A percentile compares a stretch with the other conserved stretches of the same genome.
These are phyloP conservation scores for Mythimna loreyi DNA, from an alignment of 2,888 invertebrate genomes.

Conservation along the genomic window DNA sequence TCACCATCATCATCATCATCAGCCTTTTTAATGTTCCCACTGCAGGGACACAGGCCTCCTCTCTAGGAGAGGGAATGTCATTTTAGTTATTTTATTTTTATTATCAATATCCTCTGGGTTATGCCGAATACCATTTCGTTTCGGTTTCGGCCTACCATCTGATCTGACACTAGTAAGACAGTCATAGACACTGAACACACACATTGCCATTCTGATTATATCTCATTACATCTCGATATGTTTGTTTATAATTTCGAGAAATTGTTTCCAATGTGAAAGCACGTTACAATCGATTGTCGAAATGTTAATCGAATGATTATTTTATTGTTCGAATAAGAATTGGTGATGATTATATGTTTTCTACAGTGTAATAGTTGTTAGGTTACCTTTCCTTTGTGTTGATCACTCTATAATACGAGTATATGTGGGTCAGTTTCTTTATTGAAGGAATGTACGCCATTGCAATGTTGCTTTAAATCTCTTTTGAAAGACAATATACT, in stretches of 20 bases:
- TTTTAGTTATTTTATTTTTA: too few species aligned
- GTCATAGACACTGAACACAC: constrained; percentile 60
- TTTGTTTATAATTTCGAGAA: constrained; percentile 73
- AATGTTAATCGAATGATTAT: constrained; percentile 62
- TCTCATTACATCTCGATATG: constrained; percentile 77
- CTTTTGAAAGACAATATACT: not conserved
- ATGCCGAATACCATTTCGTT: not conserved
- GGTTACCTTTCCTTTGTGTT: constrained; percentile 10
- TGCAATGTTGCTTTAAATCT: not conserved
- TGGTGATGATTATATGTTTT: constrained; percentile 53
- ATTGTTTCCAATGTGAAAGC: constrained; percentile 67
- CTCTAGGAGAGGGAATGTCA: too few species aligned
- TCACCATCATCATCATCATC: too few species aligned
- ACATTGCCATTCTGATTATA: constrained; percentile 80
- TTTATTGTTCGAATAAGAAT: constrained; percentile 53
- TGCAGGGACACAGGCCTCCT: too few species aligned
- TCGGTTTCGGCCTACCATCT: constrained; percentile 25
- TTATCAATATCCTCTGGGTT: not conserved
- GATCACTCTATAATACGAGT: constrained; percentile 27
- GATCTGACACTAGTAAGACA: not conserved
- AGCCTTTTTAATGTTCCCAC: too few species aligned
- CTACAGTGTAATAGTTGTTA: constrained; percentile 2
- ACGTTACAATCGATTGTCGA: constrained; percentile 49
- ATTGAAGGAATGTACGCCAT: not conserved
- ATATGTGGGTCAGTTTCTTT: constrained; percentile 6